Conservation (phyloP, 2,113 vertebrate genomes). For the Pachyramphus minor region DNA sequence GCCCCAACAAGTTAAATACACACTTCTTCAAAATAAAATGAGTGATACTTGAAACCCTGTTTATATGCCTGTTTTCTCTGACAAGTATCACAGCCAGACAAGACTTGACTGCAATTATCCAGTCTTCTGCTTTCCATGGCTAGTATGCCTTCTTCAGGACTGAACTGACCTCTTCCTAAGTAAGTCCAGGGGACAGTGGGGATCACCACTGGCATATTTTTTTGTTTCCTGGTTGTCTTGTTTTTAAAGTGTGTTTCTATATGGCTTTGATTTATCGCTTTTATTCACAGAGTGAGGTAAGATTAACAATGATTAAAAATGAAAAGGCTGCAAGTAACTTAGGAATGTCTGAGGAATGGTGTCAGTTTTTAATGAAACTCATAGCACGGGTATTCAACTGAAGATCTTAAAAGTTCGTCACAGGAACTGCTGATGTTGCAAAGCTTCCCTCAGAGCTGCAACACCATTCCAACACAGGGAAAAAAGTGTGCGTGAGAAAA, state of each 20-base stretch:
- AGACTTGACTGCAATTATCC: background rate
- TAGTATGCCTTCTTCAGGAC: background rate
- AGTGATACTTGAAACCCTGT: background rate
- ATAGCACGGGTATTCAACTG: rapidly evolving
- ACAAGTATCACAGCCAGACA: background rate
- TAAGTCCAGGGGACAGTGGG: background rate
- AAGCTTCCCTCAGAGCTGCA: background rate
- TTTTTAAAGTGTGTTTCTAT: background rate
- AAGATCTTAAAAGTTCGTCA: background rate
- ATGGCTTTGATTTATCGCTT: background rate
- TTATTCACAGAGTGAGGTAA: background rate
- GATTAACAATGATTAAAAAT: background rate
- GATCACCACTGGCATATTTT: background rate
- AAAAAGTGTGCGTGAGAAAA: background rate
- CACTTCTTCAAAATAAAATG: background rate
- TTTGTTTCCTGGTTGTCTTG: background rate
- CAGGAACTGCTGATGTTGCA: background rate
- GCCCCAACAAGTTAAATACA: background rate
- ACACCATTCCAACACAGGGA: background rate
- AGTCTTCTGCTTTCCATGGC: background rate
- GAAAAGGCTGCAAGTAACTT: background rate
- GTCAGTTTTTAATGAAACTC: background rate
- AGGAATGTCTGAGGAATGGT: background rate
- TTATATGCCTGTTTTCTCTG: background rate
- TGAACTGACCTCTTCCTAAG: background rate